A percentile compares a stretch with the other conserved stretches of the same genome.
Conservation (phyloP, 2,797 vertebrate genomes). For the Tenualosa thibaudeaui region DNA sequence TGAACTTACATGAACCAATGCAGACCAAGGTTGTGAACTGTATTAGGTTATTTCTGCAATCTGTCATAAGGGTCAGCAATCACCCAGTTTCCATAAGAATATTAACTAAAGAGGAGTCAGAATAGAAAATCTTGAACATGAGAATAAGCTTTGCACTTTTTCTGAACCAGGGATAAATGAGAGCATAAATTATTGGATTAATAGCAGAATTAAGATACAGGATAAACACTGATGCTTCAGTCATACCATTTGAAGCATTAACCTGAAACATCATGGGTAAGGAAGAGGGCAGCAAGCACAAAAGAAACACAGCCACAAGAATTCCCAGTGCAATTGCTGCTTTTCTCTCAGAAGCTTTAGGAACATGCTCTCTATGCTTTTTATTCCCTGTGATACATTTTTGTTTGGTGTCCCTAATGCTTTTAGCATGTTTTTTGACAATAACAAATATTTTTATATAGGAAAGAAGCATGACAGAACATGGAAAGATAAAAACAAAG, state of each 20-base stretch:
- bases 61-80: too few species aligned
- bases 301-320: background rate
- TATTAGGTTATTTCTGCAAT: too few species aligned
- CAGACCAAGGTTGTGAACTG: too few species aligned
- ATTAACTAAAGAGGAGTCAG: background rate
- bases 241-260: too few species aligned
- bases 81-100: background rate
- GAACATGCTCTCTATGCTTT: background rate
- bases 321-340: background rate
- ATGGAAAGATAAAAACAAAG: conserved; percentile 19
- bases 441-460: conserved; percentile 18
- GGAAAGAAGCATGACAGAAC: background rate
- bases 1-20: too few species aligned
- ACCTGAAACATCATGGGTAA: background rate
- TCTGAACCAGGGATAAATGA: background rate
- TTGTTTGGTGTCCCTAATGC: background rate
- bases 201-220: background rate
- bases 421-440: conserved; percentile 2
- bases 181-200: background rate
- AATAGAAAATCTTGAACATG: background rate
- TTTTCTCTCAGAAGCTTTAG: background rate
- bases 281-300: background rate
- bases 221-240: background rate
- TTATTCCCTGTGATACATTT: background rate
- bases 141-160: background rate